Base-by-base conservation (phyloP, 2,797 vertebrate genomes). In the Cuniculus paca region DNA sequence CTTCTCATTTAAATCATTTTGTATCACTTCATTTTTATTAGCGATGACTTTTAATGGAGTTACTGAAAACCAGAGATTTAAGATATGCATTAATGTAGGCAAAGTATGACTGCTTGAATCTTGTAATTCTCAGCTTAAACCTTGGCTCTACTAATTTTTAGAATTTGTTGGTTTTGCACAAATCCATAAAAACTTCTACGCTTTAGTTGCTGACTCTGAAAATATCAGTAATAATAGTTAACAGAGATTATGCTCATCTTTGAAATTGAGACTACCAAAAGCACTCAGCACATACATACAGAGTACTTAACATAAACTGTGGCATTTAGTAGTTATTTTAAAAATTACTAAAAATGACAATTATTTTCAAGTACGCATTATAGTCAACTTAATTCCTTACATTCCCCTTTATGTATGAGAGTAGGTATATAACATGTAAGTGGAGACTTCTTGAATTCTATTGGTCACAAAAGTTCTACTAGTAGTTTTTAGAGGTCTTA, bases 121-220 rank as follows among this genome's bases (percentile, higher is more conserved):
- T 81, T 70, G 68, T 92, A 80, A 91, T 45, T 48, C 8, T 84
- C 45, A 68, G 16, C 88, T 84, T 85, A 81, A 88, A 72, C 82
- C 31, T 42, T 85, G 87, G 24, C 8, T 78, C 80, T 65, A 65
- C 28, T 22, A 68, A 60, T 12, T 48, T 7, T 24, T 52, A 83
- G 50, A 75, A 92, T 8, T 50, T 70, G 10, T 26, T 80, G 52
- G 36, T 34, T 78, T 94, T 80, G 31, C 6, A 39, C 14, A 90
- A 78, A 45, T 75, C 36, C 77, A 45, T 42, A 91, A 89, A 96
- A 45, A 1, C 74, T 19, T 82, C 36, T 74, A 56, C 48, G 36
- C 17, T 17, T 68, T 63, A 74, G 50, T 63, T 72, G 77, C 68
- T 90, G 56, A 17, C 42, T 86, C 31, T 91, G 80, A 94, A 91